Percentiles rank a stretch among this genome's conserved stretches.
phyloP scores from a whole-genome alignment of 2,888 invertebrate genomes.

The Drosophila tanythrix region DNA sequence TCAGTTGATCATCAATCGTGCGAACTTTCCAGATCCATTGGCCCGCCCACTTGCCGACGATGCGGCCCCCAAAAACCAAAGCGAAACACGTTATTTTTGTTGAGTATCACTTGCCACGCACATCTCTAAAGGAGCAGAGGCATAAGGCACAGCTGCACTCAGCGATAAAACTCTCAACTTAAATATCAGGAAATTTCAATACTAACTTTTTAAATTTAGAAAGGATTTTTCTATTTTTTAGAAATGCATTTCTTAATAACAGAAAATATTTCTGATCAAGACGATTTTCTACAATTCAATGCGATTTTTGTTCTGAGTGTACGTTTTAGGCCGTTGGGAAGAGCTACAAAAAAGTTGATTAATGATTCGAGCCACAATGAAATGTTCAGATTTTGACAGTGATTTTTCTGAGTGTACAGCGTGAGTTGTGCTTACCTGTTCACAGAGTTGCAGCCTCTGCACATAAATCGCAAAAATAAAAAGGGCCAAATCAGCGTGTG shows the following conservation, averaged over 20 bases:
- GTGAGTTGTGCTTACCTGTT: constrained; percentile 44
- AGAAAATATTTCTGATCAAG: background rate
- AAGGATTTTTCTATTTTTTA: too few species aligned
- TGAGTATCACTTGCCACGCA: constrained; percentile 65
- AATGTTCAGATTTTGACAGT: background rate
- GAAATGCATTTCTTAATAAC: background rate
- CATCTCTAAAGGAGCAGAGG: constrained; percentile 21
- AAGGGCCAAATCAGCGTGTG: constrained; percentile 77
- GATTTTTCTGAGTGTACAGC: constrained; percentile 13
- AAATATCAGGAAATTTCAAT: too few species aligned
- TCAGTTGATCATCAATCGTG: constrained; percentile 78
- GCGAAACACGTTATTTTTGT: constrained; percentile 54
- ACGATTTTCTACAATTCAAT: background rate
- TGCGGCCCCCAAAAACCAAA: constrained; percentile 27
- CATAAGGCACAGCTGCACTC: constrained; percentile 36
- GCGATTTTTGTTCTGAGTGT: background rate
- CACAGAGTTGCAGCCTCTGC: constrained; percentile 46
- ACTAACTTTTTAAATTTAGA: too few species aligned
- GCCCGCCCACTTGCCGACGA: constrained; percentile 65
- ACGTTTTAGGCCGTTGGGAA: background rate
- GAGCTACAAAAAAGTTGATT: background rate
- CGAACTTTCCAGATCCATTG: constrained; percentile 72
- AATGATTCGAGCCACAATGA: background rate
- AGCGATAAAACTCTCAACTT: background rate
- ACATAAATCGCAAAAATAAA: constrained; percentile 75